Conservation (phyloP, 2,888 invertebrate species). For the Drosophila multiciliata region DNA sequence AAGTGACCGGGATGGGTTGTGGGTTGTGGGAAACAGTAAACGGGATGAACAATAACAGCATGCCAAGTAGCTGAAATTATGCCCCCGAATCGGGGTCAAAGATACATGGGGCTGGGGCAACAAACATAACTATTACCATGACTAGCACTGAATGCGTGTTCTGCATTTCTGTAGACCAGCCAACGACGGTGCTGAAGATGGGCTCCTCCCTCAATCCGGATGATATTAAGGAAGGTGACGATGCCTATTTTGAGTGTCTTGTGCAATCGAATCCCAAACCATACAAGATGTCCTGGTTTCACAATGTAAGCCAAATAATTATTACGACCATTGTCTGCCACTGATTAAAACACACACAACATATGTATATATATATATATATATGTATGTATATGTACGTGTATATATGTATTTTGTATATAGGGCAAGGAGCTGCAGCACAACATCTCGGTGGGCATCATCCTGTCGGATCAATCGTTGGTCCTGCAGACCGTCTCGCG, state of each 20-base stretch:
- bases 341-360: slow-evolving; percentile 15
- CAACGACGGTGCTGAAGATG: slow-evolving; percentile 92
- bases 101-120: slow-evolving; percentile 11
- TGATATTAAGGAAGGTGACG: slow-evolving; percentile 95
- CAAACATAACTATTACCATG: neutral
- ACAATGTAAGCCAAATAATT: slow-evolving; percentile 89
- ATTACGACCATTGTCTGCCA: slow-evolving; percentile 28
- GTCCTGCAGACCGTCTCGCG: slow-evolving; percentile 94
- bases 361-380: neutral
- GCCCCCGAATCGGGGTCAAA: slow-evolving; percentile 21
- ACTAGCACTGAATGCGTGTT: slow-evolving; percentile 18
- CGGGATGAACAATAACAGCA: neutral
- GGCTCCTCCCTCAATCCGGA: slow-evolving; percentile 93
- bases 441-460: slow-evolving; percentile 92
- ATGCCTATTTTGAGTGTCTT: slow-evolving; percentile 95
- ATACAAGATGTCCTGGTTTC: slow-evolving; percentile 94
- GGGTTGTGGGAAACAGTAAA: neutral
- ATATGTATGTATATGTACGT: neutral
- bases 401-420: neutral
- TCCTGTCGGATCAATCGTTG: slow-evolving; percentile 93
- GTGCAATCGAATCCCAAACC: slow-evolving; percentile 93
- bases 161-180: slow-evolving; percentile 90
- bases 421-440: slow-evolving; percentile 93
- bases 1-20: slow-evolving; percentile 86
- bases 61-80: slow-evolving; percentile 49